Base-by-base conservation (phyloP, 30 jellyfish, hydroid and myxozoan species). In the Cassiopea andromeda region DNA sequence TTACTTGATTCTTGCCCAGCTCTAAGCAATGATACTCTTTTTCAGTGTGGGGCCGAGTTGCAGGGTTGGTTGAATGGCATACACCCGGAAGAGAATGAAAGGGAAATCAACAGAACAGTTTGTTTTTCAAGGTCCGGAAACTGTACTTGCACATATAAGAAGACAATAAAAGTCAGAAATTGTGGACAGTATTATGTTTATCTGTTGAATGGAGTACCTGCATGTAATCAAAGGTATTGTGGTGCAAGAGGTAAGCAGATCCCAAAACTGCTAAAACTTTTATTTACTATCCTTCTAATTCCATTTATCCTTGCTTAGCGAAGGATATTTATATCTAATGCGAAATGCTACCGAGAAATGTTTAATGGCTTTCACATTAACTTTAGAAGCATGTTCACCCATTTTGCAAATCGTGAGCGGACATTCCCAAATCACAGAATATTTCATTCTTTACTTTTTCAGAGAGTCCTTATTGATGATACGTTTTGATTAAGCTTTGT, bases 101-200 rank as follows among this genome's bases (percentile, higher is more conserved):
- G 87, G 50, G 87, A 77, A 27, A 96, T 83, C 17, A 46, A 46
- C 6, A 78, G 98, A 74, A 89, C 76, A 59, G 89, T 93, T 9
- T 93, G 98, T 80, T 93, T 93, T 79, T 89, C 98, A 12, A 75
- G 85, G 48, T 6, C 74, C 46, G 84, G 54, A 27, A 85, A 76
- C 48, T 93, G 98, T 66, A 44, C 69, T 1, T 93, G 98, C 70
- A 90, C 58, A 1, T 93, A 81, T 73, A 50, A 60, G 44, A 57
- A 84, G 44, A 66, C 83, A 38, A 93, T 89, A 48, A 60, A 78
- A 73, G 97, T 89, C 14, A 82, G 93, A 80, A 93, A 93, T 79
- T 93, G 98, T 68, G 98, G 98, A 45, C 74, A 80, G 45, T 93
- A 67, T 69, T 89, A 75, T 85, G 97, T 93, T 27, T 93, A 93